Conservation (phyloP, 2,113 vertebrate species). For the Dasyornis broadbenti region DNA sequence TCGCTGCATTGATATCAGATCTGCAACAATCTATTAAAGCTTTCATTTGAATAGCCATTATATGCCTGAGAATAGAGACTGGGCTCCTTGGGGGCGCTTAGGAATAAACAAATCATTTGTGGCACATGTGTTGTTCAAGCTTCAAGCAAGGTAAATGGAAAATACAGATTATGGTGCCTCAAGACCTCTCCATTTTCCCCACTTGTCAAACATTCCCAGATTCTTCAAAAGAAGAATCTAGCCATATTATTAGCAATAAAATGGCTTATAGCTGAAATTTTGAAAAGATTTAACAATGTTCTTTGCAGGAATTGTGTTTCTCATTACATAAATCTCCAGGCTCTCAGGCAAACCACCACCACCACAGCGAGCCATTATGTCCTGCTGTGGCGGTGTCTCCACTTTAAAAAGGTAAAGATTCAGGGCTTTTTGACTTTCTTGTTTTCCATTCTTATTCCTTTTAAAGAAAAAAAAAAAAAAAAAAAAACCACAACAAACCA, state of each 20-base stretch:
- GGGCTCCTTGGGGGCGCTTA: not conserved
- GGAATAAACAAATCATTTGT: slow-evolving; percentile 56
- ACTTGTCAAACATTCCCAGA: slow-evolving; percentile 51
- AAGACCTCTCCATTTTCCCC: slow-evolving; percentile 56
- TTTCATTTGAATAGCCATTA: slow-evolving; percentile 47
- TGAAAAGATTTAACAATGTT: slow-evolving; percentile 62
- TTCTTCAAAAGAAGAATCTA: slow-evolving; percentile 59
- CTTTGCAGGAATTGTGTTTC: slow-evolving; percentile 63
- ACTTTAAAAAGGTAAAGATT: slow-evolving; percentile 48
- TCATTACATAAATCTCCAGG: slow-evolving; percentile 66
- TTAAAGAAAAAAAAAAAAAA: not conserved
- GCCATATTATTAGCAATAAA: slow-evolving; percentile 64
- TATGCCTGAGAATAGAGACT: not conserved
- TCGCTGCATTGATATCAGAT: not conserved
- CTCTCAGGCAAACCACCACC: slow-evolving; percentile 35
- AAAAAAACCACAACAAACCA: not conserved
- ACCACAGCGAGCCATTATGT: slow-evolving; percentile 24
- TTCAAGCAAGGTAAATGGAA: slow-evolving; percentile 58
- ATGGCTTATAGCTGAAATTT: slow-evolving; percentile 55
- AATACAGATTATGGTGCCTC: slow-evolving; percentile 54
- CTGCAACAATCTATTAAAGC: slow-evolving; percentile 9
- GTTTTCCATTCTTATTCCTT: slow-evolving; percentile 10
- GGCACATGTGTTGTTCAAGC: slow-evolving; percentile 32
- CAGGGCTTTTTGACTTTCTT: slow-evolving; percentile 24
- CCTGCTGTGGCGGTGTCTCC: slow-evolving; percentile 53